phyloP scores from a whole-genome alignment of 2,113 vertebrate species.

The Proterorhinus semilunaris region DNA sequence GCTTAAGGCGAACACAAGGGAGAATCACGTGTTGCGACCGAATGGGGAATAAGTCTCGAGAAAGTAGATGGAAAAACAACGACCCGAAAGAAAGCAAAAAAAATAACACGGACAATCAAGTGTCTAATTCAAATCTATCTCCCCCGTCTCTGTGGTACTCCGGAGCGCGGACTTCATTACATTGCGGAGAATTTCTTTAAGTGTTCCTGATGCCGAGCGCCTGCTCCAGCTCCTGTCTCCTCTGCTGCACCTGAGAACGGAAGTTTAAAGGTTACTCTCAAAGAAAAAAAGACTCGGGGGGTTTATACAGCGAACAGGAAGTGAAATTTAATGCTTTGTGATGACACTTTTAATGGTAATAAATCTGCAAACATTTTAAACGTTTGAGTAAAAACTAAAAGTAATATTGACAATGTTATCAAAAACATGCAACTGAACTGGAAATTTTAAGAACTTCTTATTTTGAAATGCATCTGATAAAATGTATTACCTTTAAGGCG shows the following conservation, averaged over 20 bases:
- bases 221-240: slow-evolving; percentile 96
- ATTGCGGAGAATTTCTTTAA: slow-evolving; percentile 38
- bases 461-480: too few relatives aligned
- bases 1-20: slow-evolving; percentile 45
- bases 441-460: too few relatives aligned
- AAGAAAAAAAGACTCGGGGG: background rate
- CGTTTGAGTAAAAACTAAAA: too few relatives aligned
- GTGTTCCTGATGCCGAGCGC: slow-evolving; percentile 98
- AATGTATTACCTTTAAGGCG: too few relatives aligned
- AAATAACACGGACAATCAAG: slow-evolving; percentile 26
- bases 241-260: slow-evolving; percentile 89
- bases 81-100: slow-evolving; percentile 21
- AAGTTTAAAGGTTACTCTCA: background rate
- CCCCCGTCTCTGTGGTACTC: slow-evolving; percentile 13
- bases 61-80: slow-evolving; percentile 4
- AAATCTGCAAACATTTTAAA: too few relatives aligned
- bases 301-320: too few relatives aligned
- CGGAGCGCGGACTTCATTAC: background rate
- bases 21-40: slow-evolving; percentile 3
- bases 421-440: too few relatives aligned
- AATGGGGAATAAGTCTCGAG: background rate
- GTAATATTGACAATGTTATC: too few relatives aligned
- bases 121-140: slow-evolving; percentile 40
- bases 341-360: too few relatives aligned
- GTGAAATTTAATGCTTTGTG: too few relatives aligned